Evolutionary conservation across 2,113 vertebrate genomes (phyloP).

Genomic region (Cepphus grylle): DNA sequence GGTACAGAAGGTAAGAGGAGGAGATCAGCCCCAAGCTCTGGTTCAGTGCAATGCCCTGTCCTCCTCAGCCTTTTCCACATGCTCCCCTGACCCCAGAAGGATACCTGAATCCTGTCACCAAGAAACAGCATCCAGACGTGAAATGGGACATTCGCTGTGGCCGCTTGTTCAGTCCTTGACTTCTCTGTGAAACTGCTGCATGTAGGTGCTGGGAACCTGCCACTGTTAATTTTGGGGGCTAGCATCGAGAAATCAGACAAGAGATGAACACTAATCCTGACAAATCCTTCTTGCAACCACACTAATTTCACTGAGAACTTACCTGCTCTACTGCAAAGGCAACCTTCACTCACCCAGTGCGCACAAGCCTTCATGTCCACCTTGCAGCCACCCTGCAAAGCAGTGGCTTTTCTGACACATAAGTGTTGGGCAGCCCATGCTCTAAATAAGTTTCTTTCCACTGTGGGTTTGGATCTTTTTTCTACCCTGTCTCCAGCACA

Average conservation of each 20-base stretch:
- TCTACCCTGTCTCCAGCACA: background rate
- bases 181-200: background rate
- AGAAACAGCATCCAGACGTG: background rate
- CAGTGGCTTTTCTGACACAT: background rate
- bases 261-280: background rate
- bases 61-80: background rate
- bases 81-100: background rate
- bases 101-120: background rate
- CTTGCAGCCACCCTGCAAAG: background rate
- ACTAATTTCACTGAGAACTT: background rate
- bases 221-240: background rate
- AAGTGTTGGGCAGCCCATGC: too few species aligned
- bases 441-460: background rate
- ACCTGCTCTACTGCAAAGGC: background rate
- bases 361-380: background rate
- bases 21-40: background rate
- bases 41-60: background rate
- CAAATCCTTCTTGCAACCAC: background rate
- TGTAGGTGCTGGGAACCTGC: background rate
- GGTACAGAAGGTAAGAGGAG: background rate
- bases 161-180: background rate
- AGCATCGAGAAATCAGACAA: background rate
- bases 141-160: background rate
- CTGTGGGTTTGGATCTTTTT: background rate
- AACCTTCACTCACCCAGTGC: rapidly evolving